Base-by-base conservation (phyloP, 2,888 invertebrate species). In the Aphrophora alni region DNA sequence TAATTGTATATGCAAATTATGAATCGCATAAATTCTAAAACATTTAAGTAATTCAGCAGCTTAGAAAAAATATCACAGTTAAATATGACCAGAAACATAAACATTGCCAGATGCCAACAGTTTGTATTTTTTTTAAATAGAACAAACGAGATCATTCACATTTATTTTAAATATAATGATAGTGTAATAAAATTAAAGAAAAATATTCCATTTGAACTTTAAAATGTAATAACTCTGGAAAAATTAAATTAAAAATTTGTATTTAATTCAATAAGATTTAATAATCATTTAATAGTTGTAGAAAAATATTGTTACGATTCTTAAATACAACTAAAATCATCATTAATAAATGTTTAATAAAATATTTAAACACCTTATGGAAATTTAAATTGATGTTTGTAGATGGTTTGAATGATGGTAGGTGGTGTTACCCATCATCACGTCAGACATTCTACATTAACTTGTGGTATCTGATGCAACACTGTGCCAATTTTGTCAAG, bases 11-110 rank as follows among this genome's bases (percentile, higher is more conserved):
- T 5, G 59, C 21, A 59, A 59, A 59, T 59, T 59, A 59, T 59
- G 59, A 59, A 59, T 59, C 59, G 21, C 21, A 21, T 21, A 21
- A 59, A 14, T 59, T 59, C 7, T 4, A 21, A 59, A 5, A 44
- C 14, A 44, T 14, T 44, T 44, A 44, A n/a, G 59, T 59, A 59
- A 59, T 59, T 59, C 59, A 3, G n/a, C 59, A 44, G 59, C 59
- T 59, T 59, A 59, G 59, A 59, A 59, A 59, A 59, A 59, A 59
- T 59, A 59, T 59, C 59, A 59, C 59, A 59, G 59, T 59, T 59
- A 59, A 59, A 59, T 59, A 59, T 59, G n/a, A 59, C 59, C n/a
- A 59, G 59, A 59, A 59, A 59, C 21, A 59, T 10, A 44, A 59
- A 59, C 59, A 59, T 21, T 14, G 21, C n/a, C 59, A 59, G 59